phyloP scores from a whole-genome alignment of 2,888 invertebrate genomes.

The Ichneumoninae sp. region DNA sequence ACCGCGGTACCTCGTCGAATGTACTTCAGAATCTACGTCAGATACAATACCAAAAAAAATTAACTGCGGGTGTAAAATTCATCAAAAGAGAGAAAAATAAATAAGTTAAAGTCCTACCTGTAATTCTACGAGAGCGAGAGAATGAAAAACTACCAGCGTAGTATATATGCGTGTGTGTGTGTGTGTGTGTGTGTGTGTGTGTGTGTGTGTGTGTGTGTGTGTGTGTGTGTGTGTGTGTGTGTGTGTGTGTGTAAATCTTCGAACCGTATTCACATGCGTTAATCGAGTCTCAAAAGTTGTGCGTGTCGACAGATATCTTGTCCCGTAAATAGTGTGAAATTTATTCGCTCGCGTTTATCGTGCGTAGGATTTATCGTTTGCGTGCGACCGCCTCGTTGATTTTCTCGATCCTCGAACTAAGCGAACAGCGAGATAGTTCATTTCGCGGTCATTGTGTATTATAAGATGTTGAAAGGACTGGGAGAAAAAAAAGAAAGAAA shows the following conservation, averaged over 20 bases:
- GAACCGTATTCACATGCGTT: background rate
- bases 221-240: slow-evolving; percentile 4
- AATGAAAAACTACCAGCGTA: slow-evolving; percentile 3
- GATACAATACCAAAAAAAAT: background rate
- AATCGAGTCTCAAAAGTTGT: slow-evolving; percentile 18
- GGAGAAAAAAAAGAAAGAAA: slow-evolving; percentile 1
- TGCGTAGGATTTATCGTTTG: slow-evolving; percentile 35
- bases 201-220: background rate
- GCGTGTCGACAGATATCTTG: slow-evolving; percentile 17
- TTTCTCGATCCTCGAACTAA: background rate
- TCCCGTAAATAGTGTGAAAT: slow-evolving; percentile 32
- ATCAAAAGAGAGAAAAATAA: slow-evolving; percentile 30
- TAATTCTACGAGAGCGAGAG: slow-evolving; percentile 30
- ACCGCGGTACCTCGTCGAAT: background rate
- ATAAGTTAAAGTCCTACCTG: background rate
- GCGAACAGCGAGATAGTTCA: slow-evolving; percentile 1
- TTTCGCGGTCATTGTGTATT: slow-evolving; percentile 31
- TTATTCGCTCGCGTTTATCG: slow-evolving; percentile 38
- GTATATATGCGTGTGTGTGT: background rate
- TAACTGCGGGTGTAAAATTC: background rate
- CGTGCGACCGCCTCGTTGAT: slow-evolving; percentile 52
- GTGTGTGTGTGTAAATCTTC: slow-evolving; percentile 17
- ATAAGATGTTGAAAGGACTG: slow-evolving; percentile 19
- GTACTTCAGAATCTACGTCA: slow-evolving; percentile 2
- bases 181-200: slow-evolving; percentile 14